Evolutionary conservation across 2,888 invertebrate species (phyloP), one percentile per base, ranked within the genome.

Genomic region (Drosophila greeni): DNA sequence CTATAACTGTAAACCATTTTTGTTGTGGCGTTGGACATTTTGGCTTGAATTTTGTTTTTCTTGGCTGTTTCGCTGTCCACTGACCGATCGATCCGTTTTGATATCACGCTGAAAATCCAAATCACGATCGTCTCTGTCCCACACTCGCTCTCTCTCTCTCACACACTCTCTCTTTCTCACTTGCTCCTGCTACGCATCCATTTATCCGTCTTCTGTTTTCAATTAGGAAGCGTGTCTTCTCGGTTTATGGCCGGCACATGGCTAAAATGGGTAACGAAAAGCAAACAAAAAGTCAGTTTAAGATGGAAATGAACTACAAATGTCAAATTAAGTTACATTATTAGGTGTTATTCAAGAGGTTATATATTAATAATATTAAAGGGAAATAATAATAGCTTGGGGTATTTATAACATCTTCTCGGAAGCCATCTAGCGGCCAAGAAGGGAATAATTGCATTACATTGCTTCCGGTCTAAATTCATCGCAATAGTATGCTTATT

Each of bases 1-100:
- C 84, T 87, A 86, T 86, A 87, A 85, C 86, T 86, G 86, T 86
- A 85, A 86, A 86, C 85, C 86, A 87, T 86, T 85, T 85, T 86
- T 69, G 82, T 84, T 70, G 82, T 84, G 71, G 82, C 72, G 78
- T 75, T 78, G 73, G 78, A 81, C 86, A 86, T 82, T 77, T 82
- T 81, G 80, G 73, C 68, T 40, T 60, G 52, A 20, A 37, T 69
- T 66, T 52, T 72, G 67, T 61, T 70, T 72, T 66, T 64, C 49
- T 59, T 61, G 57, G 23, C 51, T 48, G 66, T 37, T 48, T 56
- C 23, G 40, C 36, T 18, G 52, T 29, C 47, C 18, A 31, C 55
- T 60, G 47, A 45, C 18, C 61, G 45, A 61, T 62, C 57, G 42
- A 61, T 62, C 55, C 60, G 47, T 34, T 65, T 52, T 40, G 53